Percentiles rank a stretch among this genome's conserved stretches.
Evolutionary conservation across 2,888 invertebrate species (phyloP).

Genomic region (Dichetophora obliterata): DNA sequence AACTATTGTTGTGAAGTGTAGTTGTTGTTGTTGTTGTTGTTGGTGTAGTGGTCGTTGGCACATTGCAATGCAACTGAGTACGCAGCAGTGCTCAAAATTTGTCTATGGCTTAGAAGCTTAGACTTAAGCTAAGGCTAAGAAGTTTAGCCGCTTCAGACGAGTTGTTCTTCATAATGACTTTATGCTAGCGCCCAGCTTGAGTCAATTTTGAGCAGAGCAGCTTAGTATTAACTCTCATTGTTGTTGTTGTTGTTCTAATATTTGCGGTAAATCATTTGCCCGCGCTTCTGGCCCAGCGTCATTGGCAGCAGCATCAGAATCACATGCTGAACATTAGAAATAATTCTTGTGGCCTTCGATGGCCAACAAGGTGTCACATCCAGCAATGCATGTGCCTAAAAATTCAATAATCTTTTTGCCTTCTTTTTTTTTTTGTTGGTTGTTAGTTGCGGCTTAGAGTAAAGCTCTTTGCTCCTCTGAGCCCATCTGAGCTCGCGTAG

Average conservation of each 20-base stretch:
- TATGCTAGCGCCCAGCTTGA: constrained; percentile 7
- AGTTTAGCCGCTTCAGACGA: background rate
- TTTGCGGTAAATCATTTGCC: too few relatives aligned
- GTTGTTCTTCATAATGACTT: constrained; percentile 14
- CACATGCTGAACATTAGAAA: constrained; percentile 22
- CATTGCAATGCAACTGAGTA: constrained; percentile 8
- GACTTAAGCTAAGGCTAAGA: background rate
- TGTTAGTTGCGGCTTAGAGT: background rate
- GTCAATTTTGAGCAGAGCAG: constrained; percentile 17
- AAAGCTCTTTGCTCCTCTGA: too few relatives aligned
- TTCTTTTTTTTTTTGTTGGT: constrained; percentile 25
- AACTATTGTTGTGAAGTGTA: too few relatives aligned
- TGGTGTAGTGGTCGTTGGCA: background rate
- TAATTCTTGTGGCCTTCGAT: constrained; percentile 27
- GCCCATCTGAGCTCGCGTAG: constrained; percentile 42
- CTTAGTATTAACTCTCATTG: background rate
- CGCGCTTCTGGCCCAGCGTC: too few relatives aligned
- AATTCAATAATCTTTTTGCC: constrained; percentile 45
- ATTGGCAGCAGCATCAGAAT: background rate
- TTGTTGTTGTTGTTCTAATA: background rate
- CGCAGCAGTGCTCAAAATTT: constrained; percentile 9
- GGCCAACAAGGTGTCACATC: constrained; percentile 53
- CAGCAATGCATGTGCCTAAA: constrained; percentile 31
- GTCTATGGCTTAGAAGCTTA: background rate
- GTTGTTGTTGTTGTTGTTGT: background rate